Base-by-base conservation (phyloP, 92 coral and sea anemone species). In the Meandrina meandrites region DNA sequence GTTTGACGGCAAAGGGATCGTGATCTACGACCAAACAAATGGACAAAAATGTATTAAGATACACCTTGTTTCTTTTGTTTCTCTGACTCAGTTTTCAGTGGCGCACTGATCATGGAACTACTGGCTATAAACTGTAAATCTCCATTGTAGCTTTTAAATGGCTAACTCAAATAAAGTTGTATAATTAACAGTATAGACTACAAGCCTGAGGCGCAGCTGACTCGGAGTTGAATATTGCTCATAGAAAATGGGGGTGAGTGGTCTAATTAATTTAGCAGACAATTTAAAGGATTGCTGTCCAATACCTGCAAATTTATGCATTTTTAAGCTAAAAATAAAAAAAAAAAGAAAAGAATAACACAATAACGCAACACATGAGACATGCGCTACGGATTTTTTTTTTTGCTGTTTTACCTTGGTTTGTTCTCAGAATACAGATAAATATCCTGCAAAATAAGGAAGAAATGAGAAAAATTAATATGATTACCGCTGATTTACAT, bases 361-460 rank as follows among this genome's bases (percentile, higher is more conserved):
- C n/a, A n/a, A n/a, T 27, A 60, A 24, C 68, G 15, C 27, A 60
- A 21, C 67, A 60, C 67, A 5, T 24, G 68, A 30, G 11, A 60
- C 13, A 27, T 9, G 14, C 3, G n/a, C 27, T 60, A 7, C n/a
- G 30, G 27, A 60, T 10, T 60, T 60, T 6, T 22, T 60, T n/a
- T 60, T 7, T n/a, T 58, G 67, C 13, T 2, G 37, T 53, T 34
- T 64, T 89, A 97, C 99, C 99, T 97, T 73, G 95, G 93, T 50
- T 95, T 95, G 66, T 92, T 90, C 81, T 97, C 98, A 24, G 98
- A 95, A 79, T 95, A 93, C 18, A 97, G 92, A 64, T 87, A 95
- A 57, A 97, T 95, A 78, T 97, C 99, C 99, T 96, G 72, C 18
- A 30, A 35, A 67, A 79, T 83, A 19, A 71, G 40, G 31, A 83